Conservation (phyloP, 2,797 vertebrate genomes). For the Morelia viridis region DNA sequence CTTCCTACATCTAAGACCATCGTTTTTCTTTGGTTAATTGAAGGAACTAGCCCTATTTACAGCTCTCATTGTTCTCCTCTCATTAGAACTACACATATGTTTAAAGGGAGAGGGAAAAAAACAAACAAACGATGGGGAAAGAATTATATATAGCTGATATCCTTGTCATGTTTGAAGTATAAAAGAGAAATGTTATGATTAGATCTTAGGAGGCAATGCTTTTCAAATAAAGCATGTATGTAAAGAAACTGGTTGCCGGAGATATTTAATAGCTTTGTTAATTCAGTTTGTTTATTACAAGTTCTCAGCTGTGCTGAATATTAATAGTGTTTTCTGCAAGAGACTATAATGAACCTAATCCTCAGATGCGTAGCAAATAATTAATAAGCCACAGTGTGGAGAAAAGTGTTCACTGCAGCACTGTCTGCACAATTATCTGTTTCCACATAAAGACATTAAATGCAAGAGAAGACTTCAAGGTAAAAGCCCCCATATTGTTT, state of each 20-base stretch:
- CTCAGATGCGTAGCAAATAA: slow-evolving; percentile 59
- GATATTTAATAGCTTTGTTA: slow-evolving; percentile 63
- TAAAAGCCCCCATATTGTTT: background rate
- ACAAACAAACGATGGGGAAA: background rate
- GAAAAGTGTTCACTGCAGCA: slow-evolving; percentile 50
- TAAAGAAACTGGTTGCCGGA: slow-evolving; percentile 52
- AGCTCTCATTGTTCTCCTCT: background rate
- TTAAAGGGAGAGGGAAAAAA: background rate
- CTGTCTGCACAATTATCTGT: slow-evolving; percentile 1
- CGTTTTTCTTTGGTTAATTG: background rate
- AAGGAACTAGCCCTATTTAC: background rate
- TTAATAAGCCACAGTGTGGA: slow-evolving; percentile 54
- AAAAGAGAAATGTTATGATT: background rate
- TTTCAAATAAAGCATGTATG: slow-evolving; percentile 5
- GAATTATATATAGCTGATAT: slow-evolving; percentile 4
- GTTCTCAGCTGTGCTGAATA: slow-evolving; percentile 58
- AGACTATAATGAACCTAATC: slow-evolving; percentile 55
- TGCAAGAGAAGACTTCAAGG: background rate
- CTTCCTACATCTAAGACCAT: background rate
- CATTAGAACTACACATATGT: background rate
- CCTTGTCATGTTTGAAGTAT: slow-evolving; percentile 5
- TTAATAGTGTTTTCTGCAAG: slow-evolving; percentile 65
- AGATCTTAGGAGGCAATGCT: slow-evolving; percentile 15
- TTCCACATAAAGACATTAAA: background rate
- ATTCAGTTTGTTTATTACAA: slow-evolving; percentile 59